These are phyloP conservation scores for Corythucha ciliata DNA, from an alignment of 2,888 invertebrate species.

Conservation along the genomic window DNA sequence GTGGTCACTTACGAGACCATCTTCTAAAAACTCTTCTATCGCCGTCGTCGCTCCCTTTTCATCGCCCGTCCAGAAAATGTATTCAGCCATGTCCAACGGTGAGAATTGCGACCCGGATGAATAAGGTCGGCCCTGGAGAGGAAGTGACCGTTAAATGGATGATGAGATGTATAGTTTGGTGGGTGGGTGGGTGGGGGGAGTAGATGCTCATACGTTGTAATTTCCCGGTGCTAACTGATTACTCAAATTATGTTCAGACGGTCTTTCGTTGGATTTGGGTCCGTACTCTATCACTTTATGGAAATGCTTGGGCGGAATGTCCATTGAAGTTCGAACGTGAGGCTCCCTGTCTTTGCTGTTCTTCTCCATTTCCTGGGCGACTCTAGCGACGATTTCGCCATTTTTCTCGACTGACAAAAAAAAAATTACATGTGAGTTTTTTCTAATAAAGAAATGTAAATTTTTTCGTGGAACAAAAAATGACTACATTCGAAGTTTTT, in stretches of 20 bases:
- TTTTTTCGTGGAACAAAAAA: too few relatives aligned
- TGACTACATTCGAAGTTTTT: too few relatives aligned
- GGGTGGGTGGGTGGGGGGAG: too few relatives aligned
- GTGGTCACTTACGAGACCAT: conserved; percentile 65
- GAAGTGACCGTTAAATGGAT: too few relatives aligned
- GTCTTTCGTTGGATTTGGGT: conserved; percentile 10
- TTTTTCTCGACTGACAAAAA: too few relatives aligned
- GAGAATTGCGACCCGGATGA: too few relatives aligned
- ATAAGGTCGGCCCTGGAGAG: too few relatives aligned
- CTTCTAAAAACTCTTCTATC: conserved; percentile 65
- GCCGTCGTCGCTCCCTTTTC: conserved; percentile 67
- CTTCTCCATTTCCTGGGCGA: conserved; percentile 40
- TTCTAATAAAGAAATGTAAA: too few relatives aligned
- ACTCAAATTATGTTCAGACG: conserved; percentile 7
- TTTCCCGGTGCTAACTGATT: neutral
- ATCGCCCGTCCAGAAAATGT: conserved; percentile 74
- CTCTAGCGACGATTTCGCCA: conserved; percentile 42
- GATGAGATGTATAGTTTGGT: too few relatives aligned
- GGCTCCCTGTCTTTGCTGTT: conserved; percentile 44
- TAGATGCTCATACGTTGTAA: neutral
- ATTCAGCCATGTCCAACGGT: conserved; percentile 71
- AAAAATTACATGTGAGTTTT: too few relatives aligned
- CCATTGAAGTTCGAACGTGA: conserved; percentile 48
- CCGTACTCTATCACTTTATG: conserved; percentile 39
- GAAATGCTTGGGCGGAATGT: conserved; percentile 49